Conservation (phyloP, 37 sponge, comb jelly and placozoan species). For the Crambe crambe region DNA sequence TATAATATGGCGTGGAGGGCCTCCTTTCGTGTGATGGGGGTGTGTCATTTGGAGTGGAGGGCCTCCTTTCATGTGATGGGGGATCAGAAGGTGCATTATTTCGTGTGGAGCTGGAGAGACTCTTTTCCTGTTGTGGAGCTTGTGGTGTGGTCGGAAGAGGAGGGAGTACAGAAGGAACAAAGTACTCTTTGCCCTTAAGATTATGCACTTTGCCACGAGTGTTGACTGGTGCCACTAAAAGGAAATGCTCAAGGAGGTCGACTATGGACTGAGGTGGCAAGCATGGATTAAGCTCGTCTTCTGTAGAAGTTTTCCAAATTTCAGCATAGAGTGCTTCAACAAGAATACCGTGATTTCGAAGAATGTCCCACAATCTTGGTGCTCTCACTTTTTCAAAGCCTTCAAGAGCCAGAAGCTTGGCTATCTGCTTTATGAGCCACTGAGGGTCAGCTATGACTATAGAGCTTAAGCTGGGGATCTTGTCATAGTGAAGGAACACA, state of each 20-base stretch:
- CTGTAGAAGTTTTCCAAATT: constrained; percentile 10
- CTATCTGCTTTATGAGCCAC: constrained; percentile 44
- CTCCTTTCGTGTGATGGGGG: background rate
- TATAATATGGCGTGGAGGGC: background rate
- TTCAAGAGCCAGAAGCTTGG: constrained; percentile 25
- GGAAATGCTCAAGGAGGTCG: constrained; percentile 30
- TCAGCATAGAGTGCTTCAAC: constrained; percentile 34
- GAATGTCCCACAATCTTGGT: constrained; percentile 6
- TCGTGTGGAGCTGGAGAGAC: no score
- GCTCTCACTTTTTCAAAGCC: background rate
- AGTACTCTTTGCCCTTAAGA: constrained; percentile 15
- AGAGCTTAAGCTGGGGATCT: constrained; percentile 12
- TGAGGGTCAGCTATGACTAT: constrained; percentile 43
- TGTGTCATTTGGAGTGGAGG: no score
- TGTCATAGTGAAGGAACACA: constrained; percentile 37
- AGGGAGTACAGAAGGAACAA: constrained; percentile 32
- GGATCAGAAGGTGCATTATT: background rate
- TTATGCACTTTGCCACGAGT: background rate
- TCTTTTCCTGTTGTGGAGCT: no score
- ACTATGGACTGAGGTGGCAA: constrained; percentile 13
- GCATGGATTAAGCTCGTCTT: background rate
- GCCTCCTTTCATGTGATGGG: no score
- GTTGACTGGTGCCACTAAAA: constrained; percentile 3
- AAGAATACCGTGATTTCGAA: constrained; percentile 44
- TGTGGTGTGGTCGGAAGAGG: no score